Evolutionary conservation across 1,140 invertebrate genomes (phyloP), one percentile per base, ranked within the genome.

Genomic region (Aphelinus atriplicis): DNA sequence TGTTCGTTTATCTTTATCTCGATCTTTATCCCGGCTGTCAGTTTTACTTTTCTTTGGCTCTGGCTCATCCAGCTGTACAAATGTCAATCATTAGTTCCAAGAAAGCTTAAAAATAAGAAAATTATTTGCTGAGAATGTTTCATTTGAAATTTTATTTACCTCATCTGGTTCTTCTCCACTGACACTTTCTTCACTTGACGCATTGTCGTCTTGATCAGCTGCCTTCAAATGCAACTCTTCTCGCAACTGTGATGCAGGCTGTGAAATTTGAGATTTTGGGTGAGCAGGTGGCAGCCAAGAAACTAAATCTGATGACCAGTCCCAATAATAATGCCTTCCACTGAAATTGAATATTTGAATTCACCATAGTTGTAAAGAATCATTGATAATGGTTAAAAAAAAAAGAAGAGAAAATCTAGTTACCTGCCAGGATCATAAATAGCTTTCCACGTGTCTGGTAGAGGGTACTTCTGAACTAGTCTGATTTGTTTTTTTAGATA

Each of bases 241-340:
- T 78, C 95, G 88, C 69, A 97, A 87, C 81, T 93, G 93, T 47
- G 95, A 93, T 43, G 96, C 96, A 80, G 95, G 93, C 83, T 95
- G 91, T 3, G 93, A 92, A 66, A 95, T 91, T 46, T 91, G 88
- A 67, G 95, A 94, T 84, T 92, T 93, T n/a, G 97, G 97, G 89
- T 99, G 97, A 46, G 90, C 89, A 10, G 98, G 97, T 55, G 97
- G 95, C 63, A 98, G 83, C 98, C 98, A 99, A 3, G 94, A 95
- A 1, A 99, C 98, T 76, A 96, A 89, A 89, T 98, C 96, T 77
- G 95, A 96, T 67, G 93, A 90, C 80, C 93, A 92, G 84, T 97
- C 95, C 97, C 97, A 99, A 84, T 97, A 99, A 87, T 98, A 99
- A 88, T 95, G 96, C 78, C 94, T 90, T 1, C 93, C 93, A 78